Base-by-base conservation (phyloP, 2,797 vertebrate genomes). In the Aphelocoma californica region DNA sequence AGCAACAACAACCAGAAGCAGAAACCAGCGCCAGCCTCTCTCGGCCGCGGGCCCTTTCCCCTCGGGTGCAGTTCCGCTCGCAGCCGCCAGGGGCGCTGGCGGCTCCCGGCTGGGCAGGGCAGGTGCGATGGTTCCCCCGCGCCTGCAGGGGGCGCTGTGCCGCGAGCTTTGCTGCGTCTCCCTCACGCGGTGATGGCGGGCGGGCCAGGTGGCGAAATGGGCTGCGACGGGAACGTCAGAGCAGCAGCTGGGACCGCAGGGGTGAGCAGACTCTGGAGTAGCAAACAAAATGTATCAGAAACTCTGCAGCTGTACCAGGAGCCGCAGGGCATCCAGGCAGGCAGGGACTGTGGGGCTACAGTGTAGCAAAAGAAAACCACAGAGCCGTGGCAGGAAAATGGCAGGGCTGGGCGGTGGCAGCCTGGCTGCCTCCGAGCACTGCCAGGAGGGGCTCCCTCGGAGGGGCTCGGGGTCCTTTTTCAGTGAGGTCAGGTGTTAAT, bases 141-240 rank as follows among this genome's bases (percentile, higher is more conserved):
- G 20, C 61, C 61, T 17, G 61, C 61, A 44, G 61, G 61, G 61
- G 61, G 40, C 70, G 81, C 81, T 48, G 42, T 11, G 23, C 2
- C 8, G 5, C 12, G 6, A 8, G 66, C n/a, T 3, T 6, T 1
- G 51, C 34, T 5, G 6, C 7, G 2, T 2, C 36, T 6, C 71
- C 81, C 81, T 75, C 81, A 75, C 3, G 53, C 14, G 1, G 6
- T 1, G 7, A 26, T 8, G 61, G 81, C 31, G 60, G 34, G 1
- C 0, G 2, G 4, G 26, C 1, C 0, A 14, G 4, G 1, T 0
- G 38, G 47, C 0, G 7, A 3, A 2, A 3, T 1, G 28, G 23
- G 60, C 50, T 2, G 17, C 34, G 0, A 60, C 31, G 2, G 70
- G 11, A 21, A 34, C 9, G 8, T 21, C 6, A 0, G 17, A 42